Evolutionary conservation across 2,888 invertebrate species (phyloP).

Genomic region (Pyrrhosoma nymphula): DNA sequence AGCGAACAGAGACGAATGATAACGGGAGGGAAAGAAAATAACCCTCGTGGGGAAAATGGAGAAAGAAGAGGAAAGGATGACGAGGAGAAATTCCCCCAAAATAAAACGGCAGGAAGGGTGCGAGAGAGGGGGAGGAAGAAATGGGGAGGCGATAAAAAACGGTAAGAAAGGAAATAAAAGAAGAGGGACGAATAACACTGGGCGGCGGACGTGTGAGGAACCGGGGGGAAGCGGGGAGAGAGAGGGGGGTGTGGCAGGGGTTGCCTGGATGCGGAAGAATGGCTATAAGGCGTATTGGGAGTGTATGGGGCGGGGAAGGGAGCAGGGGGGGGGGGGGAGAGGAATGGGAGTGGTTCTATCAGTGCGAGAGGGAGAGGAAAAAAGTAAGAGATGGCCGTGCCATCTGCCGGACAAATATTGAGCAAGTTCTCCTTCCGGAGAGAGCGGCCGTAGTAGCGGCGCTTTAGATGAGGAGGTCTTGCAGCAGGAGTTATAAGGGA

Average conservation of each 20-base stretch:
- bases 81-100: too few relatives aligned
- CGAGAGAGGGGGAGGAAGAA: not conserved
- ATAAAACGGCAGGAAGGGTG: not conserved
- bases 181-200: too few relatives aligned
- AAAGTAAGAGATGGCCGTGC: conserved; percentile 25
- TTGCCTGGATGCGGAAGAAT: not conserved
- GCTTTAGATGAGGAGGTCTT: conserved; percentile 17
- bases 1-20: too few relatives aligned
- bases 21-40: too few relatives aligned
- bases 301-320: not conserved
- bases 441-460: not conserved
- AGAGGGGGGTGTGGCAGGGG: not conserved
- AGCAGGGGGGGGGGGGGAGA: not conserved
- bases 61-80: too few relatives aligned
- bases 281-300: not conserved
- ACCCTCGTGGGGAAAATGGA: too few relatives aligned
- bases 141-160: not conserved
- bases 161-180: not conserved
- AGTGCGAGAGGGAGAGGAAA: not conserved
- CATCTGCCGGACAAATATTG: conserved; percentile 67
- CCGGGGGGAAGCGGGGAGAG: not conserved
- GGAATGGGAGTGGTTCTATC: not conserved
- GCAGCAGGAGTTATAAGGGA: not conserved
- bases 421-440: conserved; percentile 48
- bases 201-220: not conserved